Conservation (phyloP, 2,113 vertebrate species). For the Lonchura striata region DNA sequence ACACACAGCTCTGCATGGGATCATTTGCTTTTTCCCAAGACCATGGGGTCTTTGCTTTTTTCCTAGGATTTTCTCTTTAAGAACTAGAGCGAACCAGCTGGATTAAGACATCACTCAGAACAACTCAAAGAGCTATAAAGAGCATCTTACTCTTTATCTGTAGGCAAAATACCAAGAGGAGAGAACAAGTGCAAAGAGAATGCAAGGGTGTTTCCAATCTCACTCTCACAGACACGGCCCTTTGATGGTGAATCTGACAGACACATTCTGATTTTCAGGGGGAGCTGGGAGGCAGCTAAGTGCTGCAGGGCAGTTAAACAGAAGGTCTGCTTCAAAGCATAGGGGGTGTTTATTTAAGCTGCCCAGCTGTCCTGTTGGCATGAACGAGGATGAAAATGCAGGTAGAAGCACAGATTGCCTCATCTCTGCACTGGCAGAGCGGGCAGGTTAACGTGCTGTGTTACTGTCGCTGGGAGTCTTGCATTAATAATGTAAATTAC, state of each 20-base stretch:
- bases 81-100: background rate
- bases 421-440: background rate
- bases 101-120: background rate
- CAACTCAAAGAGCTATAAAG: conserved; percentile 33
- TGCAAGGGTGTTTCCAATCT: background rate
- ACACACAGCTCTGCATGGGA: background rate
- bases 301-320: conserved; percentile 1
- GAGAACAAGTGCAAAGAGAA: background rate
- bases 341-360: background rate
- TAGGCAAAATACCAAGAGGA: background rate
- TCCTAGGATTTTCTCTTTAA: background rate
- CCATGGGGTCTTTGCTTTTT: background rate
- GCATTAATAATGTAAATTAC: background rate
- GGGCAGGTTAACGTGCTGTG: fast-evolving
- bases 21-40: background rate
- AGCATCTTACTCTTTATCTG: conserved; percentile 36
- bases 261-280: background rate
- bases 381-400: background rate
- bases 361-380: conserved; percentile 2
- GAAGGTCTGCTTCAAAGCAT: background rate
- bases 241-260: conserved; percentile 18
- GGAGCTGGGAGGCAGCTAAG: background rate
- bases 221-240: background rate
- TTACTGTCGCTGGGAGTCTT: background rate
- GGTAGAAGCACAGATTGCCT: background rate